Conservation (phyloP, 1,140 invertebrate species). For the Zaprionus vittiger region DNA sequence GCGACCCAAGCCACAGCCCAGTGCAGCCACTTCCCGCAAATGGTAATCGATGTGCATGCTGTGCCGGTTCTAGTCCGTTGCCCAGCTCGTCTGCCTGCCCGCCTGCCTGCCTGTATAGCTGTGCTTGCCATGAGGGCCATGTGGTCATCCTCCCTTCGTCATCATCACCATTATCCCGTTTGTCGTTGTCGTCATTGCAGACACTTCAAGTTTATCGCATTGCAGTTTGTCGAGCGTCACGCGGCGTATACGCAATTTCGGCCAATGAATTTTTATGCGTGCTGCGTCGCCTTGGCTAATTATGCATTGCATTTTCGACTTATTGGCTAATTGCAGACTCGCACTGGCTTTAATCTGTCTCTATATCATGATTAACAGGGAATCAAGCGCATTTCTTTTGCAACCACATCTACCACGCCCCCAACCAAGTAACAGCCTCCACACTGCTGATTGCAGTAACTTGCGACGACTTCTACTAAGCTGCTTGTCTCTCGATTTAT, state of each 20-base stretch:
- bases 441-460: not conserved
- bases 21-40: slow-evolving; percentile 29
- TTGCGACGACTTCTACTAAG: slow-evolving; percentile 18
- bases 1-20: slow-evolving; percentile 15
- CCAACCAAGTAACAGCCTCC: not conserved
- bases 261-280: slow-evolving; percentile 73
- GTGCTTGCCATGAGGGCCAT: slow-evolving; percentile 58
- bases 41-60: slow-evolving; percentile 62
- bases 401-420: no score
- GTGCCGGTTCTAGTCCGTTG: slow-evolving; percentile 40
- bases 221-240: slow-evolving; percentile 63
- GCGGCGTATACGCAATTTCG: slow-evolving; percentile 69
- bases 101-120: slow-evolving; percentile 19
- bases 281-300: slow-evolving; percentile 34
- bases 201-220: slow-evolving; percentile 75
- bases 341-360: slow-evolving; percentile 15
- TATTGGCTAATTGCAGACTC: slow-evolving; percentile 65
- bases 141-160: slow-evolving; percentile 50
- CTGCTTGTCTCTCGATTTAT: slow-evolving; percentile 51
- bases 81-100: no score
- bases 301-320: slow-evolving; percentile 44
- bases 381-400: not conserved
- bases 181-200: slow-evolving; percentile 52
- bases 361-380: not conserved
- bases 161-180: slow-evolving; percentile 10